Base-by-base conservation (phyloP, 2,797 vertebrate genomes). In the Pangasius macronema region DNA sequence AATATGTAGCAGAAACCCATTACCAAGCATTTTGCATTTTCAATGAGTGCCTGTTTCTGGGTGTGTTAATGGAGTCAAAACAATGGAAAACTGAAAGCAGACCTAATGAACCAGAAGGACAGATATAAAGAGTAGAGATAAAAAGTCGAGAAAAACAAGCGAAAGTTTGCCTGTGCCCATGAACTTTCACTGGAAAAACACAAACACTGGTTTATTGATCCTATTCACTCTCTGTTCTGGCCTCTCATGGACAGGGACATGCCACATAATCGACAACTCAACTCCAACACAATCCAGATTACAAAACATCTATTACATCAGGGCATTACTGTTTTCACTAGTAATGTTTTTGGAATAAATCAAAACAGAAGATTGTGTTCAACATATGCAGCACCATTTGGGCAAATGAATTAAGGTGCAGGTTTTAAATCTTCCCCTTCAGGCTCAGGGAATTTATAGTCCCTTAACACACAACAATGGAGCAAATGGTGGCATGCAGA, bases 61-160 rank as follows among this genome's bases (percentile, higher is more conserved):
- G 20, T 39, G 65, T 49, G 70, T 63, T 61, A 46, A 30, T n/a
- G 33, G 39, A 63, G 36, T 82, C 36, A 65, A 65, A 82, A 49
- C 80, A 65, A 65, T 49, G 20, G 39, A 65, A 82, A 81, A n/a
- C 76, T 36, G 6, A 36, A 61, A 46, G 42, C 46, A 83, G 9
- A 24, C 20, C 63, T 51, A 18, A 68, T 83, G 20, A 83, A 68
- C 9, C 70, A 75, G 82, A 86, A 91, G 77, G 82, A 24, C 55
- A 89, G 88, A 87, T 49, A 76, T 39, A 68, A 68, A 84, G 4
- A 84, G 30, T 10, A 91, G 90, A 92, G 90, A 76, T 67, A 75
- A 88, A 86, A 86, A 79, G 11, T 87, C 88, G 88, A 87, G 72
- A 91, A 91, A 79, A 85, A 89, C 89, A 93, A 92, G 85, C 90